phyloP scores from a whole-genome alignment of 2,113 vertebrate genomes.

The Stegostoma tigrinum region DNA sequence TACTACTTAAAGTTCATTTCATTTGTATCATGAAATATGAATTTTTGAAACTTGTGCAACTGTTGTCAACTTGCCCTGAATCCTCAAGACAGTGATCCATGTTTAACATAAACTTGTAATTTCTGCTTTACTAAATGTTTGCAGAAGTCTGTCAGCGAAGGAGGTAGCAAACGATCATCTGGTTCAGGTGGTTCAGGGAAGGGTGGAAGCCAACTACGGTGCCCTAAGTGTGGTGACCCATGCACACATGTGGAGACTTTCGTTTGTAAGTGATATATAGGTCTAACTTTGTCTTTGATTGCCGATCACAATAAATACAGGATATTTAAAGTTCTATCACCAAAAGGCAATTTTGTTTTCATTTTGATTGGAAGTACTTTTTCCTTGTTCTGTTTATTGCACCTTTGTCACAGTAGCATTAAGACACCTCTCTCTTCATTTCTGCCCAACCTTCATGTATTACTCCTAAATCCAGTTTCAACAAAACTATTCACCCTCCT shows the following conservation, averaged over 20 bases:
- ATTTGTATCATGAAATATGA: not conserved
- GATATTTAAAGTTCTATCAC: not conserved
- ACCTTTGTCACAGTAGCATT: not conserved
- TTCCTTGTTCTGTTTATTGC: not conserved
- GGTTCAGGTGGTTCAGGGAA: constrained; percentile 81
- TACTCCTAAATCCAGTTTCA: not conserved
- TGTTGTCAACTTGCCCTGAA: not conserved
- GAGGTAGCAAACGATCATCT: constrained; percentile 66
- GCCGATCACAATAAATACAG: not conserved
- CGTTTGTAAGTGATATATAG: constrained; percentile 71
- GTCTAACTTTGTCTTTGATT: not conserved
- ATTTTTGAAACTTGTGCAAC: not conserved
- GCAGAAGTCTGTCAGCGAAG: constrained; percentile 74
- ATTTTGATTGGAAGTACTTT: not conserved
- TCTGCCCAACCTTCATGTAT: not conserved
- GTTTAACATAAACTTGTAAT: not conserved
- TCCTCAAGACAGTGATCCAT: not conserved
- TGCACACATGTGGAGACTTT: constrained; percentile 97
- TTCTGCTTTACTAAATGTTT: not conserved
- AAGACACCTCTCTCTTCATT: not conserved
- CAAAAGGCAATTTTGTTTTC: not conserved
- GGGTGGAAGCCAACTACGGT: constrained; percentile 85
- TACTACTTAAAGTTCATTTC: not conserved
- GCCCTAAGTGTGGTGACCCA: constrained; percentile 90
- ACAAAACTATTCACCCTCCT: not conserved